Conservation (phyloP, 2,888 invertebrate species). For the Polydrusus tereticollis region DNA sequence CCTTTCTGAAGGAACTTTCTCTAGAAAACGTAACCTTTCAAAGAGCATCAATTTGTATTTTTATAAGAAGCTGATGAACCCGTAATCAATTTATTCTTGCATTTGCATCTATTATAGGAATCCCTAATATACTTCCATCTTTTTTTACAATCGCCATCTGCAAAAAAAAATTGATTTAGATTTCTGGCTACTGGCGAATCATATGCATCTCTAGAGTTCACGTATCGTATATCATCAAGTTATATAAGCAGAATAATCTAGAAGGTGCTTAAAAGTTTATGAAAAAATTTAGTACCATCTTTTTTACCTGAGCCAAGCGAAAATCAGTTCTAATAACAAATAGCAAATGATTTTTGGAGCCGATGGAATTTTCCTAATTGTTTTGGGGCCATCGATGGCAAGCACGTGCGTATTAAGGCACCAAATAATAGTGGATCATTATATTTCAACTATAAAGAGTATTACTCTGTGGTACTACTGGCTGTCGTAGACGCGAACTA, state of each 20-base stretch:
- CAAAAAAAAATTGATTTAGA: slow-evolving; percentile 8
- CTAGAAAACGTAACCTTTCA: neutral
- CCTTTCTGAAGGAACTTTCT: neutral
- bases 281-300: slow-evolving; percentile 17
- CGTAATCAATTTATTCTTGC: slow-evolving; percentile 3
- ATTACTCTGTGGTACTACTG: slow-evolving; percentile 32
- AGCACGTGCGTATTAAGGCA: too few relatives aligned
- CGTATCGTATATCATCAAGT: neutral
- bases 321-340: slow-evolving; percentile 1
- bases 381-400: too few relatives aligned
- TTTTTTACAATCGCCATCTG: neutral
- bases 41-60: neutral
- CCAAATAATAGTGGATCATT: slow-evolving; percentile 19
- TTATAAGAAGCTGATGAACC: neutral
- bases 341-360: slow-evolving; percentile 17
- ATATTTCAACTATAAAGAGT: slow-evolving; percentile 22
- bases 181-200: neutral
- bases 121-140: neutral
- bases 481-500: slow-evolving; percentile 32
- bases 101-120: slow-evolving; percentile 14
- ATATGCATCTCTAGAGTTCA: slow-evolving; percentile 6
- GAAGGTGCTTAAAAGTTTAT: neutral
- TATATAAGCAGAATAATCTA: neutral
- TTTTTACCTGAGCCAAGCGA: slow-evolving; percentile 18
- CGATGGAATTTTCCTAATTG: slow-evolving; percentile 32